phyloP scores from a whole-genome alignment of 1,140 invertebrate species.

The Drosophila suzukii region DNA sequence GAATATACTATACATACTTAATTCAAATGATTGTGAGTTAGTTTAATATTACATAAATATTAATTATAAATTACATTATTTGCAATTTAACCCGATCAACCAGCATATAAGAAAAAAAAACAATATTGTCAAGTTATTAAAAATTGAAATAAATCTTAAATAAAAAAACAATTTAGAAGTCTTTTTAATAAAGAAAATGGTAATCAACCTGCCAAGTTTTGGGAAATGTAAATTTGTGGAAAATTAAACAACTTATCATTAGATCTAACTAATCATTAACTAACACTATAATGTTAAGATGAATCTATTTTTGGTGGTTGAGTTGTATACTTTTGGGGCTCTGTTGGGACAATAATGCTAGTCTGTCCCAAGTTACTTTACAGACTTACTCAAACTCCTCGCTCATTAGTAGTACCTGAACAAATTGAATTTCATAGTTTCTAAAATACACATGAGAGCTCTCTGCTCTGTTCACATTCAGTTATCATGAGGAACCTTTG shows the following conservation, averaged over 20 bases:
- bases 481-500: not conserved
- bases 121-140: constrained; percentile 81
- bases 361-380: too few relatives aligned
- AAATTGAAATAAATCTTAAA: constrained; percentile 70
- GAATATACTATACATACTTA: constrained; percentile 70
- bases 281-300: too few relatives aligned
- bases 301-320: too few relatives aligned
- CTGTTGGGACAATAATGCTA: too few relatives aligned
- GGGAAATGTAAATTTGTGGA: too few relatives aligned
- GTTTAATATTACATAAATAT: constrained; percentile 83
- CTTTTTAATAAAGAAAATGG: not conserved
- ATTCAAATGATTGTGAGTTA: constrained; percentile 82
- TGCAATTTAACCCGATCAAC: constrained; percentile 78
- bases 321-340: not conserved
- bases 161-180: constrained; percentile 34
- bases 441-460: not conserved
- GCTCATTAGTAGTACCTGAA: not conserved
- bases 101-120: constrained; percentile 73
- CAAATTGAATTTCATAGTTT: constrained; percentile 4
- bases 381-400: too few relatives aligned
- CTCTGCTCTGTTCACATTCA: not conserved
- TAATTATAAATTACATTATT: constrained; percentile 82
- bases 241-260: too few relatives aligned
- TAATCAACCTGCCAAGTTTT: too few relatives aligned
- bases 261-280: too few relatives aligned